Evolutionary conservation across 1,140 invertebrate species (phyloP).

Genomic region (Lepidotrigona ventralis): DNA sequence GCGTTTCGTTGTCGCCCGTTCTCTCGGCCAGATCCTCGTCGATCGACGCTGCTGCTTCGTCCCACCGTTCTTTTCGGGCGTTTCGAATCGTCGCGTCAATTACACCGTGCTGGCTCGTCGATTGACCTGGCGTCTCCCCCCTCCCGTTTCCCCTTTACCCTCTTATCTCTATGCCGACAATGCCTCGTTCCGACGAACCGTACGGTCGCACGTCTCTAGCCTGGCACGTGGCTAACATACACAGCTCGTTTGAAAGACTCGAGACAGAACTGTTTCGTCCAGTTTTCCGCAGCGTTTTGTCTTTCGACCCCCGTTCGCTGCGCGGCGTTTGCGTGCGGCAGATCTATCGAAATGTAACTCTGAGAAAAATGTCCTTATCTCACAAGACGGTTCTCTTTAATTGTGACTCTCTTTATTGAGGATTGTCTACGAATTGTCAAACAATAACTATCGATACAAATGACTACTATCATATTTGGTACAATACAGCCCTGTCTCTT

Average conservation of each 20-base stretch:
- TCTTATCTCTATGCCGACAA: not conserved
- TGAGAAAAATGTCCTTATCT: too few relatives aligned
- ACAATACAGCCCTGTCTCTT: not conserved
- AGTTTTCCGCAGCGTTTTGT: not conserved
- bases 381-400: not conserved
- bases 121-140: too few relatives aligned
- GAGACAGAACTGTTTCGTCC: not conserved
- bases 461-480: not conserved
- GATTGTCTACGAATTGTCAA: too few relatives aligned
- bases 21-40: conserved; percentile 42
- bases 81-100: not conserved
- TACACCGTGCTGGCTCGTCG: not conserved
- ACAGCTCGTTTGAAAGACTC: not conserved
- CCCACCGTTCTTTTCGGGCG: not conserved
- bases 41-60: not conserved
- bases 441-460: not conserved
- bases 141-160: not conserved
- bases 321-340: too few relatives aligned
- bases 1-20: conserved; percentile 24
- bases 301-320: not conserved
- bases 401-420: too few relatives aligned
- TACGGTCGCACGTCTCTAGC: not conserved
- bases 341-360: too few relatives aligned
- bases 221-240: not conserved
- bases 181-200: not conserved